phyloP scores from a whole-genome alignment of 2,888 invertebrate genomes.

The Coecobrya sp. region DNA sequence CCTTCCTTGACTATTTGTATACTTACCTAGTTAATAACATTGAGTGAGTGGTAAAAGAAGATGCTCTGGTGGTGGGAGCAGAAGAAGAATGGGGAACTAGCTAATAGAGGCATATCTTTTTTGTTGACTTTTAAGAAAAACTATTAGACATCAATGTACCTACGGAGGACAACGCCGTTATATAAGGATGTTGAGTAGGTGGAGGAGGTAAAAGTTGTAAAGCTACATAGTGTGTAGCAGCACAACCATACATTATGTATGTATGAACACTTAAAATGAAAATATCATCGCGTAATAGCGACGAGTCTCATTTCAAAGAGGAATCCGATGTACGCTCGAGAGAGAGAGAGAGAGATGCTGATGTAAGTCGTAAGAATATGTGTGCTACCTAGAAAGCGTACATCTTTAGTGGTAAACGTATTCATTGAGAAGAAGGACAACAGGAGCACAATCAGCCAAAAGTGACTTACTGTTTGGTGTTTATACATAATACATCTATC shows the following conservation, averaged over 20 bases:
- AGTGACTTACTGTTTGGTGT: slow-evolving; percentile 78
- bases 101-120: slow-evolving; percentile 48
- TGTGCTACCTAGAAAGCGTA: not conserved
- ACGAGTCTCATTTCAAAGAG: slow-evolving; percentile 50
- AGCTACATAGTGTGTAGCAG: no score
- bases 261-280: slow-evolving; percentile 64
- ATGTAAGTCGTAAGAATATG: slow-evolving; percentile 36
- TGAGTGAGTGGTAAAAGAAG: slow-evolving; percentile 20
- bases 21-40: slow-evolving; percentile 35
- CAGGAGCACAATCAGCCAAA: slow-evolving; percentile 69
- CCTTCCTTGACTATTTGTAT: slow-evolving; percentile 35
- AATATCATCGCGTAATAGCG: slow-evolving; percentile 60
- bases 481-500: slow-evolving; percentile 78
- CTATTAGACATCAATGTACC: slow-evolving; percentile 58
- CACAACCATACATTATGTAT: slow-evolving; percentile 40
- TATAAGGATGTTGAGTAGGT: slow-evolving; percentile 8
- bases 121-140: slow-evolving; percentile 77
- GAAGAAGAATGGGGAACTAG: slow-evolving; percentile 47
- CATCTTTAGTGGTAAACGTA: slow-evolving; percentile 49
- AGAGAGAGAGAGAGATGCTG: not conserved
- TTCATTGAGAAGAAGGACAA: slow-evolving; percentile 79
- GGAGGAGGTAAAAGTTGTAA: not conserved
- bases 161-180: not conserved
- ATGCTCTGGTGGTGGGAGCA: not conserved
- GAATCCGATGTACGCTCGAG: slow-evolving; percentile 29